Conservation (phyloP, 2,888 invertebrate species). For the Acrobasis consociella region DNA sequence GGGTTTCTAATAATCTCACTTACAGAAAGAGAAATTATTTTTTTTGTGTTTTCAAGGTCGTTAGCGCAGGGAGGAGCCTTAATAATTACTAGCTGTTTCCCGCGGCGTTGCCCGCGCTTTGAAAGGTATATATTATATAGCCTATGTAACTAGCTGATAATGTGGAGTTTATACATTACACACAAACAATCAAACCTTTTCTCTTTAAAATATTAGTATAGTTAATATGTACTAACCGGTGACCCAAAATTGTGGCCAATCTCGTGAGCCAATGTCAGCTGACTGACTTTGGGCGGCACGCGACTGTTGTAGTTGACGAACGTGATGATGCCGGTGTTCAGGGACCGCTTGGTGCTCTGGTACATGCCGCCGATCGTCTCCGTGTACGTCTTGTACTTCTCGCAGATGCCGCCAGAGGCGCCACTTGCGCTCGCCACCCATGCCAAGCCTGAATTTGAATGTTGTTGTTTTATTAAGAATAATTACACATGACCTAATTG, state of each 20-base stretch:
- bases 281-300: constrained; percentile 98
- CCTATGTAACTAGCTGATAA: too few species aligned
- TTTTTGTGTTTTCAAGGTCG: too few species aligned
- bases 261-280: constrained; percentile 98
- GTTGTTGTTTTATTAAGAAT: too few species aligned
- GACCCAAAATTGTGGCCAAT: constrained; percentile 99
- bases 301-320: constrained; percentile 99
- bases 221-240: constrained; percentile 85
- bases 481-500: too few species aligned
- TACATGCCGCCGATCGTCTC: constrained; percentile 97
- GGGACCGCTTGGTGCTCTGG: constrained; percentile 95
- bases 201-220: not conserved
- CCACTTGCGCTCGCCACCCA: constrained; percentile 99
- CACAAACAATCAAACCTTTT: not conserved
- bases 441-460: constrained; percentile 96
- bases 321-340: constrained; percentile 99
- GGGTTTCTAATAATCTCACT: too few species aligned
- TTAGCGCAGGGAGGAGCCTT: too few species aligned
- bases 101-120: too few species aligned
- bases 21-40: too few species aligned
- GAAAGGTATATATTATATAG: too few species aligned
- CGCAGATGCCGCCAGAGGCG: constrained; percentile 99
- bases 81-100: too few species aligned
- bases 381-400: constrained; percentile 98
- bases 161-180: too few species aligned